These are phyloP conservation scores for Andrena fulva DNA, from an alignment of 2,888 invertebrate genomes.

Conservation along the genomic window DNA sequence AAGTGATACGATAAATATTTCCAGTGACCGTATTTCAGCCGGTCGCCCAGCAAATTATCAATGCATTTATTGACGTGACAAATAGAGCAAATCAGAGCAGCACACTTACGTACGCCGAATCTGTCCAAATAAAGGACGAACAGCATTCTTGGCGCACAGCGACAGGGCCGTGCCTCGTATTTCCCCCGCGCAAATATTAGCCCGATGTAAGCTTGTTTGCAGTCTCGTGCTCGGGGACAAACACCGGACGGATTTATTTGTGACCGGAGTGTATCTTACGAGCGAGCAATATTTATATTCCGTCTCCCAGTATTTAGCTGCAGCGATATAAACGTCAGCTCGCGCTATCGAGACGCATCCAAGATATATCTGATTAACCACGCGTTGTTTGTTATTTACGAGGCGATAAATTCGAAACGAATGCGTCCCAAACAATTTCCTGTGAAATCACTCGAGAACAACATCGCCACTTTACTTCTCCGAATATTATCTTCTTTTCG, in stretches of 20 bases:
- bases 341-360: background rate
- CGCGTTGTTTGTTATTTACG: too few species aligned
- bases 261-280: background rate
- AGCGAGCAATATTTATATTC: conserved; percentile 3
- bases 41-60: too few species aligned
- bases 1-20: too few species aligned
- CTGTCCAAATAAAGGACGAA: conserved; percentile 2
- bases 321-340: background rate
- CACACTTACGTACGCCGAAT: background rate
- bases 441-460: too few species aligned
- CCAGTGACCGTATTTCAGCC: too few species aligned
- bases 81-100: background rate
- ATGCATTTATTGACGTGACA: background rate
- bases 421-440: too few species aligned
- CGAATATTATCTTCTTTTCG: too few species aligned
- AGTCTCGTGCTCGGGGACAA: background rate
- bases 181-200: conserved; percentile 41
- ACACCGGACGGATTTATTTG: conserved; percentile 27
- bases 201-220: conserved; percentile 27
- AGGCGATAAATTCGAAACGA: too few species aligned
- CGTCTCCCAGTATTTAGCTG: background rate
- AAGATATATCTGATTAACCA: too few species aligned
- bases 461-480: too few species aligned
- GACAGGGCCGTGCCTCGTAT: conserved; percentile 18
- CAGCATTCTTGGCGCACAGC: background rate